These are phyloP conservation scores for Kryptolebias ocellatus DNA, from an alignment of 2,797 vertebrate species.

Conservation along the genomic window DNA sequence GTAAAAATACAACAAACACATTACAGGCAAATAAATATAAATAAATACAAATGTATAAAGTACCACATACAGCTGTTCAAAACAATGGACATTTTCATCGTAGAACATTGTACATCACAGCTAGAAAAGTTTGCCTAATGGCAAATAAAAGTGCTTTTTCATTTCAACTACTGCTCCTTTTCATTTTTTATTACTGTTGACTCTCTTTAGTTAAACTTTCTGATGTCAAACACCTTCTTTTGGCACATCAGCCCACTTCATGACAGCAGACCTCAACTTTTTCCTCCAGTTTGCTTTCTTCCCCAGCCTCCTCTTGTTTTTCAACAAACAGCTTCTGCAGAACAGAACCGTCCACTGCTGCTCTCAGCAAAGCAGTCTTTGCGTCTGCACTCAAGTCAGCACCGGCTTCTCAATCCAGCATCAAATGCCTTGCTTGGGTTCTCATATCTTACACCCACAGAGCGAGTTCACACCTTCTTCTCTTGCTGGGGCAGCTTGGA, in stretches of 20 bases:
- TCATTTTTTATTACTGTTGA: slow-evolving; percentile 38
- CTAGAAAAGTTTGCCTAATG: slow-evolving; percentile 34
- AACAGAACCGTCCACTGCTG: slow-evolving; percentile 1
- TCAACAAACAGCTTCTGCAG: not conserved
- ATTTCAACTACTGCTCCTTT: not conserved
- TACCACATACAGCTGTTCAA: slow-evolving; percentile 27
- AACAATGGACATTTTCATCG: slow-evolving; percentile 38
- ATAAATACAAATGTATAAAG: slow-evolving; percentile 59
- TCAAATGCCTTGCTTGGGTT: slow-evolving; percentile 15
- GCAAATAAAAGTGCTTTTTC: slow-evolving; percentile 55
- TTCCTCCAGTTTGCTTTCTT: not conserved
- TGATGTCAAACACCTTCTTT: slow-evolving; percentile 1
- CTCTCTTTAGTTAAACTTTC: slow-evolving; percentile 13
- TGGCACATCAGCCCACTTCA: slow-evolving; percentile 22
- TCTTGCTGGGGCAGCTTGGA: slow-evolving; percentile 32
- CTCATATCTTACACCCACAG: slow-evolving; percentile 3
- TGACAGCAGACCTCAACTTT: slow-evolving; percentile 9
- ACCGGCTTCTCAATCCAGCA: slow-evolving; percentile 29
- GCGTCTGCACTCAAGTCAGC: slow-evolving; percentile 8
- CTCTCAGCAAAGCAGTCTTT: slow-evolving; percentile 5
- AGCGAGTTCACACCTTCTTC: slow-evolving; percentile 59
- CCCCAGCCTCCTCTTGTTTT: not conserved
- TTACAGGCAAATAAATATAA: slow-evolving; percentile 64
- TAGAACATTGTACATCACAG: slow-evolving; percentile 50
- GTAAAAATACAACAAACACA: slow-evolving; percentile 51